Evolutionary conservation across 2,797 vertebrate genomes (phyloP).

Genomic region (Catamblyrhynchus diadema): DNA sequence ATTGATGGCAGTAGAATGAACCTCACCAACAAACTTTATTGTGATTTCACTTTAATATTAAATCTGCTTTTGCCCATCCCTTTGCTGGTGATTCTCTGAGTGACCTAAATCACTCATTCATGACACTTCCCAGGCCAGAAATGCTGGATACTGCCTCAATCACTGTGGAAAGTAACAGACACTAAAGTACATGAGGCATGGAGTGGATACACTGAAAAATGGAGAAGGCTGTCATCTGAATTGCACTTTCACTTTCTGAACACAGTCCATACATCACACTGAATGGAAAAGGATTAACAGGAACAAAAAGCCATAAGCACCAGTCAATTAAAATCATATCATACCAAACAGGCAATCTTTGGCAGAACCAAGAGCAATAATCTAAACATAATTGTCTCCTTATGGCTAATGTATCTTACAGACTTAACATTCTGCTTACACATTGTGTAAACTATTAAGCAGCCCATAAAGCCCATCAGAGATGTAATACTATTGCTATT

Average conservation of each 20-base stretch:
- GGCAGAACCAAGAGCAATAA: neutral
- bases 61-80: neutral
- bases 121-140: neutral
- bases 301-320: neutral
- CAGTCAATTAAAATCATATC: neutral
- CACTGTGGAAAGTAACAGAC: neutral
- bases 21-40: neutral
- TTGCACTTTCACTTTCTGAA: neutral
- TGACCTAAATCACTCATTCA: neutral
- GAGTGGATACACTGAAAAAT: neutral
- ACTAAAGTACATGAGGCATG: neutral
- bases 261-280: neutral
- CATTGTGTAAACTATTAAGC: neutral
- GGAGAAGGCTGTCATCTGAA: neutral
- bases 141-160: neutral
- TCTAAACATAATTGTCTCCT: neutral
- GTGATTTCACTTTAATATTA: neutral
- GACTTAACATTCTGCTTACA: neutral
- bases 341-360: neutral
- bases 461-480: neutral
- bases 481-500: too few relatives aligned
- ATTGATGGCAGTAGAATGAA: neutral
- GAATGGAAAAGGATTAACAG: neutral
- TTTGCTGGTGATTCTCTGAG: neutral
- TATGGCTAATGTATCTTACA: neutral